Percentiles rank a stretch among this genome's conserved stretches.
phyloP scores from a whole-genome alignment of 2,888 invertebrate genomes.

The Prosopocoilus inquinatus region DNA sequence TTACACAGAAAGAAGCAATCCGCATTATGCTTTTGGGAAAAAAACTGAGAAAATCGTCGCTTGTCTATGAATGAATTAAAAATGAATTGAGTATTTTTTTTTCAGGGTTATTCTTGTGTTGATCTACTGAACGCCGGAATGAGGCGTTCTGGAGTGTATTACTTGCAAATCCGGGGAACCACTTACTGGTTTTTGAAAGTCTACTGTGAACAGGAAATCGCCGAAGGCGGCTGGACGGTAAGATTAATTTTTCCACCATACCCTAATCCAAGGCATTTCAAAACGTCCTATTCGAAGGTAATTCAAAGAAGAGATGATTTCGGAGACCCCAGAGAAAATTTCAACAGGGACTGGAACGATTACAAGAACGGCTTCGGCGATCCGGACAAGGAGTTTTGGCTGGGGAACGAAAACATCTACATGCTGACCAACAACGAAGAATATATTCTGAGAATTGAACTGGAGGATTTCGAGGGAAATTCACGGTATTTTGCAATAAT shows the following conservation, averaged over 20 bases:
- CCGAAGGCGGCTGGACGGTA: constrained; percentile 93
- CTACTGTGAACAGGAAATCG: constrained; percentile 83
- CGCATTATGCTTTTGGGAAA: no score
- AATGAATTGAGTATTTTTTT: constrained; percentile 29
- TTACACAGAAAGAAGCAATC: no score
- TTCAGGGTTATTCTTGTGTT: constrained; percentile 84
- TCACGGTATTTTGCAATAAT: constrained; percentile 64
- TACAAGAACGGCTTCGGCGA: constrained; percentile 93
- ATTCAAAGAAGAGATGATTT: constrained; percentile 88
- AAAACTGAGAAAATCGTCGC: no score
- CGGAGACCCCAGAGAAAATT: constrained; percentile 84
- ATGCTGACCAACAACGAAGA: constrained; percentile 92
- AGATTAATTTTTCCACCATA: constrained; percentile 43
- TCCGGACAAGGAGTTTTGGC: constrained; percentile 86
- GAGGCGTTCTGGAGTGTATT: constrained; percentile 84
- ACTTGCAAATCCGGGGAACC: constrained; percentile 85
- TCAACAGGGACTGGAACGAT: constrained; percentile 89
- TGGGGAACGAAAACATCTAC: constrained; percentile 91
- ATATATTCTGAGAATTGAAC: constrained; percentile 80
- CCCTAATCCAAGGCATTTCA: neutral
- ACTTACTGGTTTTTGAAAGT: constrained; percentile 93
- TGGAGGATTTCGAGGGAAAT: constrained; percentile 91
- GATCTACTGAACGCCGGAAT: constrained; percentile 83
- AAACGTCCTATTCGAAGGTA: constrained; percentile 57
- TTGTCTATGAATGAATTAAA: neutral